phyloP scores from a whole-genome alignment of 1,140 invertebrate species.

The Drosophila trapezifrons region DNA sequence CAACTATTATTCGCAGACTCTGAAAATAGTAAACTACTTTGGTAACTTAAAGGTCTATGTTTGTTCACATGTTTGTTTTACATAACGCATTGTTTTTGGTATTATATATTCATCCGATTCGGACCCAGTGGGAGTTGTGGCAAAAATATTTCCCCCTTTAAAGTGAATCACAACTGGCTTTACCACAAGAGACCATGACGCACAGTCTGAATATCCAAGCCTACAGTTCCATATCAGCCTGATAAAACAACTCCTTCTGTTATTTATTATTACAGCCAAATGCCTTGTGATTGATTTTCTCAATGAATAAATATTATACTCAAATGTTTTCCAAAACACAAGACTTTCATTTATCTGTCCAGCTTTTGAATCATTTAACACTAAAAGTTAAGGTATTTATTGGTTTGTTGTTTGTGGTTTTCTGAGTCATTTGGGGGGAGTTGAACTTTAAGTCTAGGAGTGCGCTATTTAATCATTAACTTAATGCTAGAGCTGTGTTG shows the following conservation, averaged over 20 bases:
- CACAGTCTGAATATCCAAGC: conserved; percentile 1
- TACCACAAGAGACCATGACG: conserved; percentile 6
- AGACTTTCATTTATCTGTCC: background rate
- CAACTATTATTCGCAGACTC: background rate
- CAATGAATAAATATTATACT: conserved; percentile 37
- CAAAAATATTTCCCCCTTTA: background rate
- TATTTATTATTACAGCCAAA: conserved; percentile 28
- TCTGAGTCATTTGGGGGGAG: conserved; percentile 48
- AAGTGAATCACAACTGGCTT: conserved; percentile 22
- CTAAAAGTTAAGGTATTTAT: conserved; percentile 23
- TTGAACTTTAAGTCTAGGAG: conserved; percentile 43
- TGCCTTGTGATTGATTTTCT: conserved; percentile 32
- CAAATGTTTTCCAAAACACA: conserved; percentile 14
- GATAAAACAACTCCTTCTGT: conserved; percentile 18
- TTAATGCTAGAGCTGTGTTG: conserved; percentile 40
- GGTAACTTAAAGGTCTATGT: conserved; percentile 17
- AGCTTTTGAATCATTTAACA: conserved; percentile 21
- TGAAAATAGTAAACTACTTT: conserved; percentile 3
- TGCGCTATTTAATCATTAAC: conserved; percentile 48
- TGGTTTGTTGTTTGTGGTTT: conserved; percentile 29
- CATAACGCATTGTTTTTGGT: conserved; percentile 26
- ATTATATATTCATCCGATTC: conserved; percentile 1
- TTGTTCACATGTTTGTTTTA: conserved; percentile 11
- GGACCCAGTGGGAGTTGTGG: conserved; percentile 19
- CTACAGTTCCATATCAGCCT: conserved; percentile 41